A percentile compares a stretch with the other conserved stretches of the same genome.
Evolutionary conservation across 2,113 vertebrate species (phyloP).

Genomic region (Varanus komodoensis): DNA sequence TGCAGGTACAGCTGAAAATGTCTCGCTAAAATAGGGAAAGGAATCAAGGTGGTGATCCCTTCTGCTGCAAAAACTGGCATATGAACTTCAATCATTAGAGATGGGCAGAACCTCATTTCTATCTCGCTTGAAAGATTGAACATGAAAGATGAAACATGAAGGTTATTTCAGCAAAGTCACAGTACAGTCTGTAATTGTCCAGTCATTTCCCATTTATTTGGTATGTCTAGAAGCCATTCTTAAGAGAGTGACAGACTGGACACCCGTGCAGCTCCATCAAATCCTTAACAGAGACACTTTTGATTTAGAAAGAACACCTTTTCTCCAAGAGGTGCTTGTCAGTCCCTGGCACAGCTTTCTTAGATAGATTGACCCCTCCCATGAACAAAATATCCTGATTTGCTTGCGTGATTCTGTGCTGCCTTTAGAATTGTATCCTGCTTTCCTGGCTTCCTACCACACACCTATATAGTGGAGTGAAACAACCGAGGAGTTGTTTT

Average conservation of each 20-base stretch:
- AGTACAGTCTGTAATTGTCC: slow-evolving; percentile 11
- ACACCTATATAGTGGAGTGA: background rate
- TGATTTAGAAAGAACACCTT: slow-evolving; percentile 33
- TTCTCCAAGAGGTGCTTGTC: slow-evolving; percentile 24
- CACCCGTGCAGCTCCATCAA: background rate
- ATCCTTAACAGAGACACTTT: slow-evolving; percentile 14
- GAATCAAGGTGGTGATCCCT: background rate
- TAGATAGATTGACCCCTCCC: background rate
- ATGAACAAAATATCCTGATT: background rate
- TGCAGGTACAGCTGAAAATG: background rate
- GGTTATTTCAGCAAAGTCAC: slow-evolving; percentile 5
- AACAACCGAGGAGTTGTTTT: background rate
- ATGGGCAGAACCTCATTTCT: slow-evolving; percentile 1
- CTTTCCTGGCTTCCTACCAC: background rate
- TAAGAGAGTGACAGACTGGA: background rate
- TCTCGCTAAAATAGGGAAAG: background rate
- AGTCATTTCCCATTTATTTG: slow-evolving; percentile 6
- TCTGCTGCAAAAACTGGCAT: background rate
- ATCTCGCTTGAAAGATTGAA: slow-evolving; percentile 12
- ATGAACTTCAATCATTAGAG: slow-evolving; percentile 10
- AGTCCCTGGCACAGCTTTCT: background rate
- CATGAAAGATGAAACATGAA: slow-evolving; percentile 5
- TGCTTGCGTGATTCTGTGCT: background rate
- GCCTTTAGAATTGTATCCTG: slow-evolving; percentile 4
- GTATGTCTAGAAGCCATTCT: background rate